Conservation (phyloP, 2,888 invertebrate genomes). For the Abrostola tripartita region DNA sequence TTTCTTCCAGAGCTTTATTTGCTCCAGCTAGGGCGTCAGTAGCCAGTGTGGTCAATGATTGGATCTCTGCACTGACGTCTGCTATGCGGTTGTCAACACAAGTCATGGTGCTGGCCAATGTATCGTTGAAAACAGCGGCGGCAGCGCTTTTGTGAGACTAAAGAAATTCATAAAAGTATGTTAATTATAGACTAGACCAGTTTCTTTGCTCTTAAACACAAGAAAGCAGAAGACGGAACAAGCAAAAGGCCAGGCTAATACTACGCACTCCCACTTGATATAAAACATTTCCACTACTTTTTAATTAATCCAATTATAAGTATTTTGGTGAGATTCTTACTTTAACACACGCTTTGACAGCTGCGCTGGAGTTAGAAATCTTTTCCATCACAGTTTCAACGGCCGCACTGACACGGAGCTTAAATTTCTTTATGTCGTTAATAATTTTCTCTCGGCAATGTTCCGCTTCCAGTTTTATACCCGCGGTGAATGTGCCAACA, state of each 20-base stretch:
- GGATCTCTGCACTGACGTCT: conserved; percentile 65
- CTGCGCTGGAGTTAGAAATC: conserved; percentile 64
- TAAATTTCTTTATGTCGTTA: conserved; percentile 65
- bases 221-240: too few species aligned
- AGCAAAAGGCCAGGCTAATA: too few species aligned
- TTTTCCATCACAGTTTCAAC: conserved; percentile 66
- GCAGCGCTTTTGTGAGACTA: conserved; percentile 70
- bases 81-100: conserved; percentile 73
- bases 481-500: conserved; percentile 65
- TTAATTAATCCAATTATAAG: neutral
- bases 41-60: conserved; percentile 60
- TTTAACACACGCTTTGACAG: conserved; percentile 70
- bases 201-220: neutral
- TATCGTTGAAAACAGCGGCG: conserved; percentile 66
- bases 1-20: conserved; percentile 64
- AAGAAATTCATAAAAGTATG: conserved; percentile 29
- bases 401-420: conserved; percentile 63
- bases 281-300: too few species aligned
- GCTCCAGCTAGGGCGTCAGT: conserved; percentile 64
- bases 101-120: conserved; percentile 60
- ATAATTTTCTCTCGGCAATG: conserved; percentile 61
- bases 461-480: conserved; percentile 66
- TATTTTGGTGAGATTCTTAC: conserved; percentile 61
- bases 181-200: neutral
- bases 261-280: too few species aligned